A percentile compares a stretch with the other conserved stretches of the same genome.
Conservation (phyloP, 2,113 vertebrate species). For the Tauraco erythrolophus region DNA sequence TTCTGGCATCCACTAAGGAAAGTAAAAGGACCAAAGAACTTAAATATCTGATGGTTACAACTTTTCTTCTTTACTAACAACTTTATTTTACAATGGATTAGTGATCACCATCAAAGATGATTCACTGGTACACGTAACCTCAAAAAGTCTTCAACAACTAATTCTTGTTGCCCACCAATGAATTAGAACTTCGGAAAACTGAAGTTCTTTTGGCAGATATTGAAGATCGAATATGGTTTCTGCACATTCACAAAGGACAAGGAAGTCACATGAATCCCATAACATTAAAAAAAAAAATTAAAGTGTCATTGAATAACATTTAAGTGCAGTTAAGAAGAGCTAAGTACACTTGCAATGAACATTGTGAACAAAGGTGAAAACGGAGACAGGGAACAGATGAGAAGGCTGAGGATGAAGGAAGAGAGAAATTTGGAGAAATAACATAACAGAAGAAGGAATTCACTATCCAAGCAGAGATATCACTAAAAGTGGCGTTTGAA, state of each 20-base stretch:
- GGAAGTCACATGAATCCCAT: neutral
- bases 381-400: neutral
- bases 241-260: neutral
- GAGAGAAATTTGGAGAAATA: neutral
- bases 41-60: neutral
- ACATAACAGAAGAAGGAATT: neutral
- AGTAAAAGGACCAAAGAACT: neutral
- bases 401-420: neutral
- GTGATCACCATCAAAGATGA: neutral
- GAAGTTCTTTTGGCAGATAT: neutral
- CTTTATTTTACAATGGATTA: neutral
- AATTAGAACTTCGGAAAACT: neutral
- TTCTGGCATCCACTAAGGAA: neutral
- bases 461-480: neutral
- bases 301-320: neutral
- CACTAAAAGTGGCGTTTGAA: neutral
- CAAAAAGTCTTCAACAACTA: neutral
- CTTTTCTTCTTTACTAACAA: neutral
- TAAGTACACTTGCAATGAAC: neutral
- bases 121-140: neutral
- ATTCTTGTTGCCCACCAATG: neutral
- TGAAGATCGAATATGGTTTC: neutral
- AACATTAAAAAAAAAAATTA: neutral
- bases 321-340: neutral
- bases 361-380: neutral